These are phyloP conservation scores for Protodeltote pygarga DNA, from an alignment of 2,888 invertebrate genomes.

Conservation along the genomic window DNA sequence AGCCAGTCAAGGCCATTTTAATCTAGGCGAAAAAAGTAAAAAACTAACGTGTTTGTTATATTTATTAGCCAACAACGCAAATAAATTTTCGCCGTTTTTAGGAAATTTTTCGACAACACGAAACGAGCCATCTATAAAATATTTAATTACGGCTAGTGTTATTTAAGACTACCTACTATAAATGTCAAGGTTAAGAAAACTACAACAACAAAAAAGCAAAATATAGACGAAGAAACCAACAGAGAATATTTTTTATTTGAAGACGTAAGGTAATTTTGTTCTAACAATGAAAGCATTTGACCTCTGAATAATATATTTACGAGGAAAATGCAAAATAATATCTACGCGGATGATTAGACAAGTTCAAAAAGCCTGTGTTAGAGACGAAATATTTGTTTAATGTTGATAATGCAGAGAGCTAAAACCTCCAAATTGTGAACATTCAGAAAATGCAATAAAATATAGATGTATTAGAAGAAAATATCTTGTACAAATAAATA, in stretches of 20 bases:
- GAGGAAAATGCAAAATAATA: slow-evolving; percentile 30
- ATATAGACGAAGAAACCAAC: background rate
- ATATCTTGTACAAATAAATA: too few species aligned
- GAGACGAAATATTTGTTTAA: too few species aligned
- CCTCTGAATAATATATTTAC: slow-evolving; percentile 14
- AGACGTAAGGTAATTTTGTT: slow-evolving; percentile 1
- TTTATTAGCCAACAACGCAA: slow-evolving; percentile 1
- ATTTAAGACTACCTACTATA: slow-evolving; percentile 16
- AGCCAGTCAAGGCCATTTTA: slow-evolving; percentile 14
- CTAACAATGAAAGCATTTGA: slow-evolving; percentile 5
- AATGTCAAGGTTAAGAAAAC: slow-evolving; percentile 45
- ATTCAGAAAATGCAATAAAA: too few species aligned
- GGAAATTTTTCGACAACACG: slow-evolving; percentile 15
- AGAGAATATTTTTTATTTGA: background rate
- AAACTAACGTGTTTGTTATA: slow-evolving; percentile 12
- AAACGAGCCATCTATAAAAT: slow-evolving; percentile 26
- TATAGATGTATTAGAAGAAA: too few species aligned
- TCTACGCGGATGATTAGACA: background rate
- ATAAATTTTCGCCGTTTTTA: slow-evolving; percentile 13
- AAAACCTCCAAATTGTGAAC: too few species aligned
- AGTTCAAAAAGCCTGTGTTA: background rate
- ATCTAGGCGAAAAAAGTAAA: slow-evolving; percentile 7
- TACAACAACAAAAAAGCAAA: slow-evolving; percentile 7
- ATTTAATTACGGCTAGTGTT: slow-evolving; percentile 8
- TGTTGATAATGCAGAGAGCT: too few species aligned